Conservation (phyloP, 1,140 invertebrate genomes). For the Heliothis subflexa region DNA sequence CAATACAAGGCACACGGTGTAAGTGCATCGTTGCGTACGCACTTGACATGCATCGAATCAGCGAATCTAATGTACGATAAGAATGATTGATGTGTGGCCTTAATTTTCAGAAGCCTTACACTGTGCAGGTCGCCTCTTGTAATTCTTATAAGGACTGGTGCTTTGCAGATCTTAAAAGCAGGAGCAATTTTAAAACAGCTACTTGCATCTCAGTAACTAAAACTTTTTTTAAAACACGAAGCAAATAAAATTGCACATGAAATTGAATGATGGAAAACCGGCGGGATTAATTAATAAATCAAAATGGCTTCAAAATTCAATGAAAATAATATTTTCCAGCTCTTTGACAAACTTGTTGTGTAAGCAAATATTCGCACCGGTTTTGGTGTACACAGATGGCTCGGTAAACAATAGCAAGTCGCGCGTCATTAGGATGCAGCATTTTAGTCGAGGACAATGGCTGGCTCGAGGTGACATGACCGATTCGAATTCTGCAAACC, state of each 20-base stretch:
- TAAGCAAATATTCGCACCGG: slow-evolving; percentile 57
- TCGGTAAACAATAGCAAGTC: slow-evolving; percentile 60
- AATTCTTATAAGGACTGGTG: background rate
- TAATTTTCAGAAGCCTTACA: slow-evolving; percentile 34
- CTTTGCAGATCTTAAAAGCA: too few species aligned
- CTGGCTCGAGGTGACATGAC: slow-evolving; percentile 10
- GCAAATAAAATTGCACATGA: too few species aligned
- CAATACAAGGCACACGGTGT: slow-evolving; percentile 44
- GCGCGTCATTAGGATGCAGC: slow-evolving; percentile 58
- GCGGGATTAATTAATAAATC: too few species aligned
- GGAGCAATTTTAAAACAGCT: too few species aligned
- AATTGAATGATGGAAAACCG: too few species aligned
- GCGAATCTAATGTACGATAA: slow-evolving; percentile 44
- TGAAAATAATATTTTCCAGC: background rate
- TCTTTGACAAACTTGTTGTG: slow-evolving; percentile 36
- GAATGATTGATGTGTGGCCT: slow-evolving; percentile 44
- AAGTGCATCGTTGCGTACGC: slow-evolving; percentile 43
- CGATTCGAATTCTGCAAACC: slow-evolving; percentile 25
- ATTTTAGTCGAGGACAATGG: slow-evolving; percentile 60
- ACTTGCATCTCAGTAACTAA: too few species aligned
- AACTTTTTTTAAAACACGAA: too few species aligned
- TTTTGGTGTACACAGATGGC: slow-evolving; percentile 70
- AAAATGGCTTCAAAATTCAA: too few species aligned
- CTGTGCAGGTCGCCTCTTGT: slow-evolving; percentile 12
- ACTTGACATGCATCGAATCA: slow-evolving; percentile 42